Evolutionary conservation across 2,888 invertebrate genomes (phyloP).

Genomic region (Euclidia mi): DNA sequence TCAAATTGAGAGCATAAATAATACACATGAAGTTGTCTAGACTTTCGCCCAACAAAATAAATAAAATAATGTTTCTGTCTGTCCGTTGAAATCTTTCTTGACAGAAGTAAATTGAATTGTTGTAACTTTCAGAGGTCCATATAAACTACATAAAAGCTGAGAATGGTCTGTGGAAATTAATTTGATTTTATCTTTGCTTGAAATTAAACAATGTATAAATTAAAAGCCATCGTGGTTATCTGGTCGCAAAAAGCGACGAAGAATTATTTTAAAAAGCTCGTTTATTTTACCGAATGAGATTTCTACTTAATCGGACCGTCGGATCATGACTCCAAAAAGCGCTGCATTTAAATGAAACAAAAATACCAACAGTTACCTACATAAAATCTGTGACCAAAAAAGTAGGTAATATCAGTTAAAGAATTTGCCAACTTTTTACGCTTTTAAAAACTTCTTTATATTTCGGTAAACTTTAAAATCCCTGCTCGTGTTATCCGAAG

Average conservation of each 20-base stretch:
- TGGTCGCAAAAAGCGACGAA: slow-evolving; percentile 18
- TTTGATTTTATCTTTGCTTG: not conserved
- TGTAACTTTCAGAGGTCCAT: not conserved
- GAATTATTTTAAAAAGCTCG: slow-evolving; percentile 30
- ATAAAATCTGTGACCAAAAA: slow-evolving; percentile 13
- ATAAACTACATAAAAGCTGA: no score
- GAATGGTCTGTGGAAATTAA: not conserved
- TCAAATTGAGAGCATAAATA: no score
- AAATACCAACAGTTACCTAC: slow-evolving; percentile 12
- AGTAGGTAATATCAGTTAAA: slow-evolving; percentile 14
- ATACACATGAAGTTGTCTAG: not conserved
- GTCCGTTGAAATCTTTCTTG: slow-evolving; percentile 1
- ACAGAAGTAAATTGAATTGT: slow-evolving; percentile 9
- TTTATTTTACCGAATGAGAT: slow-evolving; percentile 31
- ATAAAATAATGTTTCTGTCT: slow-evolving; percentile 6
- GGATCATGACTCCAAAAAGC: slow-evolving; percentile 9
- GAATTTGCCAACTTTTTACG: slow-evolving; percentile 14
- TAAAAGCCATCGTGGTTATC: slow-evolving; percentile 8
- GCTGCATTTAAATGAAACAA: slow-evolving; percentile 25
- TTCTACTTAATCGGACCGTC: slow-evolving; percentile 24
- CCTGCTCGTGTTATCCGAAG: slow-evolving; percentile 23
- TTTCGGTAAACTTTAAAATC: slow-evolving; percentile 44
- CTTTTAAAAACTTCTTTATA: slow-evolving; percentile 25
- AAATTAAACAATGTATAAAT: slow-evolving; percentile 7
- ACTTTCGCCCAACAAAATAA: slow-evolving; percentile 9